A percentile compares a stretch with the other conserved stretches of the same genome.
These are phyloP conservation scores for Heterodera schachtii DNA, from an alignment of 1,140 invertebrate genomes.

Conservation along the genomic window DNA sequence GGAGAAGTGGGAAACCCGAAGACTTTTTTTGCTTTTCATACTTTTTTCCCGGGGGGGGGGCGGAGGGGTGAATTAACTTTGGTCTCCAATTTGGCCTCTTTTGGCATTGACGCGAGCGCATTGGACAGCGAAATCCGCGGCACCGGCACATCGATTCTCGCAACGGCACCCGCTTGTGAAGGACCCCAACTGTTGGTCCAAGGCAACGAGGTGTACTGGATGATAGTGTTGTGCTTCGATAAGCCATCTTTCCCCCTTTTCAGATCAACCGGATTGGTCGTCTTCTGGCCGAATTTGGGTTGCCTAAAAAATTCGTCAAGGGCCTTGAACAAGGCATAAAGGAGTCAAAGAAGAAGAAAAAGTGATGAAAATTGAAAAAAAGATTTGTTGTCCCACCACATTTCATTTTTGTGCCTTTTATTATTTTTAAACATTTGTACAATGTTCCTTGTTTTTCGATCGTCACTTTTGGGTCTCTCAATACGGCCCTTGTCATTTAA, in stretches of 20 bases:
- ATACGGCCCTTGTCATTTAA: no score
- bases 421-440: no score
- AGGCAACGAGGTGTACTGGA: constrained; percentile 44
- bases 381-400: no score
- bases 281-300: constrained; percentile 29
- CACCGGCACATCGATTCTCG: constrained; percentile 46
- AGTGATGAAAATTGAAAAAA: neutral
- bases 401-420: no score
- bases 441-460: no score
- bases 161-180: constrained; percentile 46
- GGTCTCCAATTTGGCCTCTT: constrained; percentile 42
- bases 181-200: constrained; percentile 52
- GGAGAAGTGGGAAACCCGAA: no score
- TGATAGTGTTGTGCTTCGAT: no score
- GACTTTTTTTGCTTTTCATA: no score
- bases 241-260: neutral
- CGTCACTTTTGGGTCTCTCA: no score
- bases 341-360: constrained; percentile 17
- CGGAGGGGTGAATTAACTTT: no score
- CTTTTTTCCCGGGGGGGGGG: no score
- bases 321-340: constrained; percentile 42
- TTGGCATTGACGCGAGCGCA: constrained; percentile 47
- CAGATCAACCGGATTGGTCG: constrained; percentile 28
- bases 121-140: constrained; percentile 42
- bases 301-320: constrained; percentile 44